These are phyloP conservation scores for Corynorhinus townsendii DNA, from an alignment of 2,113 vertebrate species.

Conservation along the genomic window DNA sequence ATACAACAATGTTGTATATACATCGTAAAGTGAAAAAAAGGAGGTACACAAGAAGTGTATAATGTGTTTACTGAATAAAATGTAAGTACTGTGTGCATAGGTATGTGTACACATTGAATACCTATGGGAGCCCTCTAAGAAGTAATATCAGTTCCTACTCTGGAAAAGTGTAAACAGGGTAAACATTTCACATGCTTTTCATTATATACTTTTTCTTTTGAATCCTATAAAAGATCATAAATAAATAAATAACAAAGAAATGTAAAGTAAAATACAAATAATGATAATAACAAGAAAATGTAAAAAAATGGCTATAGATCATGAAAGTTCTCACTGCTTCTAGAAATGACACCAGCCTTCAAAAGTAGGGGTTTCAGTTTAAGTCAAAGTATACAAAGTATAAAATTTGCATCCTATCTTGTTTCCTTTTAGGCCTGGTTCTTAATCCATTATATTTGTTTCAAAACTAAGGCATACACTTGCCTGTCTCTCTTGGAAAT, in stretches of 20 bases:
- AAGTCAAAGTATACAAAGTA: not conserved
- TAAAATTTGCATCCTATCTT: not conserved
- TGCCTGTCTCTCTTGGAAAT: not conserved
- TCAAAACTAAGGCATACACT: not conserved
- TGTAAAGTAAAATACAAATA: not conserved
- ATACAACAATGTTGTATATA: not conserved
- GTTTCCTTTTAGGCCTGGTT: not conserved
- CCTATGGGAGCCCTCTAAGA: not conserved
- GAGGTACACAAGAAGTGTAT: not conserved
- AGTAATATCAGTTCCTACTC: not conserved
- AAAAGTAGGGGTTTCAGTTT: not conserved
- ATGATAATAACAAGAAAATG: not conserved
- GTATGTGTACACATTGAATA: not conserved
- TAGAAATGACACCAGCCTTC: not conserved
- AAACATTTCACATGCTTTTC: not conserved
- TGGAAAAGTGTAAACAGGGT: not conserved
- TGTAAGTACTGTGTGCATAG: not conserved
- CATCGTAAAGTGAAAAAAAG: not conserved
- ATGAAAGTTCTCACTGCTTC: not conserved
- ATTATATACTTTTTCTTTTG: not conserved
- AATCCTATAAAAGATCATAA: not conserved
- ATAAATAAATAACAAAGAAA: not conserved
- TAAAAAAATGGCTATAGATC: not conserved
- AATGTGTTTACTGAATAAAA: not conserved
- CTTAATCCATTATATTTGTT: not conserved